Conservation (phyloP, 2,113 vertebrate genomes). For the Pithys albifrons region DNA sequence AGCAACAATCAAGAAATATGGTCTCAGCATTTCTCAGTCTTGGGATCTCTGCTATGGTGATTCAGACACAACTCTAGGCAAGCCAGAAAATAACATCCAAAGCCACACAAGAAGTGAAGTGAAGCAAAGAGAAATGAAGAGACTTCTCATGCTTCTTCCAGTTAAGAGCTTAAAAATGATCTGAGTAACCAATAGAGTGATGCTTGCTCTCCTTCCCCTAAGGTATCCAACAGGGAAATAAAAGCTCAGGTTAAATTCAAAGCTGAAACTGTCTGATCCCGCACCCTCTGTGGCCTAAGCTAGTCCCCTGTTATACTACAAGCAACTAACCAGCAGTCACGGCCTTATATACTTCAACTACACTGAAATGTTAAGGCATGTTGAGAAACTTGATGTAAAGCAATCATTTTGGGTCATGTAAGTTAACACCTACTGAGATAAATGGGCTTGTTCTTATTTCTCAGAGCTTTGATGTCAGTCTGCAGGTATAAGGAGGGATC, state of each 20-base stretch:
- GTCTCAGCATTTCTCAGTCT: background rate
- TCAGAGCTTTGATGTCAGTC: background rate
- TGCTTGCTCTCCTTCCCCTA: background rate
- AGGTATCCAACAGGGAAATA: background rate
- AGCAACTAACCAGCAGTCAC: background rate
- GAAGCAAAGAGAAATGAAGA: background rate
- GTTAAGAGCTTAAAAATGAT: background rate
- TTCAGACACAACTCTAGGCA: background rate
- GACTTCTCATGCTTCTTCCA: background rate
- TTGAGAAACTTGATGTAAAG: background rate
- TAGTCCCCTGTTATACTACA: background rate
- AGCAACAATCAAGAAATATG: background rate
- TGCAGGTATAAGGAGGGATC: background rate
- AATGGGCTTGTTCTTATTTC: background rate
- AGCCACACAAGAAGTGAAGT: background rate
- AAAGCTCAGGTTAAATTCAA: background rate
- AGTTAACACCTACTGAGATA: background rate
- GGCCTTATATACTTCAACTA: background rate
- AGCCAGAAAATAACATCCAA: background rate
- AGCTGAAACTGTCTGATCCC: background rate
- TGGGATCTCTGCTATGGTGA: background rate
- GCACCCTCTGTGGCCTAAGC: background rate
- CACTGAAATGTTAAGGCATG: background rate
- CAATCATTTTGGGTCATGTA: background rate
- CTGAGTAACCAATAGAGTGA: rapidly evolving